These are phyloP conservation scores for Ciona savignyi DNA, from an alignment of 23 tunicate species.

Conservation along the genomic window DNA sequence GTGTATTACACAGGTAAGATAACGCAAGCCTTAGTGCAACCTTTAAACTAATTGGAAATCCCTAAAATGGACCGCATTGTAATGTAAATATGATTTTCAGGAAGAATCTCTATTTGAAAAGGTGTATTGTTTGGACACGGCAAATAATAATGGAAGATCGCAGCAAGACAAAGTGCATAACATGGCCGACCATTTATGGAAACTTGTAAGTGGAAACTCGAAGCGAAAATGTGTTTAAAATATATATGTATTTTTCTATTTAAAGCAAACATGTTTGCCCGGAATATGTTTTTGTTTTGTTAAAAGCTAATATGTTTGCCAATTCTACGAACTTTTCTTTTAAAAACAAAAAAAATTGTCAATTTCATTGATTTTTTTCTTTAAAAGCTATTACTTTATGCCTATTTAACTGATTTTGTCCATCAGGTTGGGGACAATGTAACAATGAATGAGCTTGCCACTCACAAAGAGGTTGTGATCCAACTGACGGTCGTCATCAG, in stretches of 20 bases:
- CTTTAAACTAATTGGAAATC: no score
- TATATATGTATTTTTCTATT: no score
- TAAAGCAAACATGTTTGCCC: no score
- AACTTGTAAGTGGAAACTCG: slow-evolving; percentile 11
- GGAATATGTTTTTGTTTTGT: no score
- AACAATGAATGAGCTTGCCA: slow-evolving; percentile 42
- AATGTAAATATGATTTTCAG: neutral
- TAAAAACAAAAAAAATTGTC: no score
- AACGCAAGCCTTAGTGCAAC: neutral
- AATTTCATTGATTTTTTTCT: no score
- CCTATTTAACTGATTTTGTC: no score
- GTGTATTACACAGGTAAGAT: slow-evolving; percentile 46
- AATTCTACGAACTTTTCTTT: no score
- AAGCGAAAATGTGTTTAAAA: no score
- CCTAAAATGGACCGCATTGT: neutral
- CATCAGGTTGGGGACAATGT: slow-evolving; percentile 74
- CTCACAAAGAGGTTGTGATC: slow-evolving; percentile 44
- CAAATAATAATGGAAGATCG: neutral
- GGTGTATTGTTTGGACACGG: neutral
- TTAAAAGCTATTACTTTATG: no score
- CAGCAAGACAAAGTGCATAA: neutral
- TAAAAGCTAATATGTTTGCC: no score
- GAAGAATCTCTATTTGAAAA: slow-evolving; percentile 9
- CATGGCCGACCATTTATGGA: neutral
- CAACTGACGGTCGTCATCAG: slow-evolving; percentile 32